phyloP scores from a whole-genome alignment of 2,113 vertebrate species.

The Brachyistius frenatus region DNA sequence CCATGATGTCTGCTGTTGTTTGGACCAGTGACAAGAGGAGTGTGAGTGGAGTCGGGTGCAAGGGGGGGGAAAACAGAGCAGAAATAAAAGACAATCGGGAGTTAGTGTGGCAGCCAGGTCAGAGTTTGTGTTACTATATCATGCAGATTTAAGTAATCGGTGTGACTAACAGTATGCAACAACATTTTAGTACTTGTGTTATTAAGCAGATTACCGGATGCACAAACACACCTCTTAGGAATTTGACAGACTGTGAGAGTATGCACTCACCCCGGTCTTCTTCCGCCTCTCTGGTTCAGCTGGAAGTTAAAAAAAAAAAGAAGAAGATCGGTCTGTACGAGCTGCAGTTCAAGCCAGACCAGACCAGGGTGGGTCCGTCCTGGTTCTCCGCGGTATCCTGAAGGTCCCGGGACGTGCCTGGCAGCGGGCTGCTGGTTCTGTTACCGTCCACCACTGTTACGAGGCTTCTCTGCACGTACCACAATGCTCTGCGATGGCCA shows the following conservation, averaged over 20 bases:
- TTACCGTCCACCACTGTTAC: constrained; percentile 59
- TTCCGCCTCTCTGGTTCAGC: neutral
- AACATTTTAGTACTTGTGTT: too few relatives aligned
- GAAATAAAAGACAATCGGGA: neutral
- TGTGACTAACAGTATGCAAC: too few relatives aligned
- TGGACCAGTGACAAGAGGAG: neutral
- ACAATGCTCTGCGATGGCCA: neutral
- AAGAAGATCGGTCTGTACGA: too few relatives aligned
- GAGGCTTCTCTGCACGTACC: constrained; percentile 51
- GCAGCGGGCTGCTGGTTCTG: neutral
- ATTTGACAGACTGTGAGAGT: neutral
- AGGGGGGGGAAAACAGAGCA: too few relatives aligned
- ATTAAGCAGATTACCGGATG: too few relatives aligned
- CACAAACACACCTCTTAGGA: constrained; percentile 5
- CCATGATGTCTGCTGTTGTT: constrained; percentile 83
- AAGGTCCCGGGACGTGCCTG: constrained; percentile 54
- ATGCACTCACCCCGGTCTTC: neutral
- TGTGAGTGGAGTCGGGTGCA: neutral
- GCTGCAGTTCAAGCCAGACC: neutral
- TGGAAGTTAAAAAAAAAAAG: neutral
- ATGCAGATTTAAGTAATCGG: too few relatives aligned
- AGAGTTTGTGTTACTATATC: neutral
- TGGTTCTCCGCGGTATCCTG: constrained; percentile 55
- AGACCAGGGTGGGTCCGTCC: neutral
- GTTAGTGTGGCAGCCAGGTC: neutral